A percentile compares a stretch with the other conserved stretches of the same genome.
phyloP scores from a whole-genome alignment of 2,797 vertebrate species.

The Myotis planiceps region DNA sequence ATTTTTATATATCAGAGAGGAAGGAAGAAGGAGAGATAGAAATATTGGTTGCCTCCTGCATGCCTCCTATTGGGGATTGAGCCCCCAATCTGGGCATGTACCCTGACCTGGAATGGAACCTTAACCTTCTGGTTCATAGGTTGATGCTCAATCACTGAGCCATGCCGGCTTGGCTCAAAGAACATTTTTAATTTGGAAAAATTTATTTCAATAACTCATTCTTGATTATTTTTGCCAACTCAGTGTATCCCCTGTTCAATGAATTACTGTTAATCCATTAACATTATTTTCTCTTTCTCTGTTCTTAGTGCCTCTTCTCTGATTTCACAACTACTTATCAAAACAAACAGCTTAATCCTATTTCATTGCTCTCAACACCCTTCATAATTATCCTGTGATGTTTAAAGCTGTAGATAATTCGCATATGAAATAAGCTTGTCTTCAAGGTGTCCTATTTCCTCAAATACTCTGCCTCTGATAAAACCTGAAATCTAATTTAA shows the following conservation, averaged over 20 bases:
- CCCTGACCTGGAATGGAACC: too few species aligned
- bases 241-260: not conserved
- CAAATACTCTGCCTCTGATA: slow-evolving; percentile 16
- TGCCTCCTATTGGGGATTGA: too few species aligned
- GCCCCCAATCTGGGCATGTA: too few species aligned
- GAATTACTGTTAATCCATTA: slow-evolving; percentile 22
- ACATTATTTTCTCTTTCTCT: not conserved
- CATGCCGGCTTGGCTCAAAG: not conserved
- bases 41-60: too few species aligned
- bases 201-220: not conserved
- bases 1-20: too few species aligned
- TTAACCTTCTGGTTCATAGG: too few species aligned
- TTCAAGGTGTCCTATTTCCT: slow-evolving; percentile 25
- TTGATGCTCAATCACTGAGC: too few species aligned
- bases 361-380: not conserved
- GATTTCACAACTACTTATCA: slow-evolving; percentile 46
- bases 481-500: slow-evolving; percentile 69
- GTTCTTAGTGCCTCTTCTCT: slow-evolving; percentile 25
- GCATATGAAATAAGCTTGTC: slow-evolving; percentile 28
- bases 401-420: slow-evolving; percentile 60
- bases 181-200: slow-evolving; percentile 22
- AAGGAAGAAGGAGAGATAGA: too few species aligned
- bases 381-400: slow-evolving; percentile 51
- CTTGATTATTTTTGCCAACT: not conserved
- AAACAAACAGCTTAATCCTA: slow-evolving; percentile 32